Base-by-base conservation (phyloP, 35 echinoderm and acorn worm species). In the Hemicentrotus pulcherrimus region DNA sequence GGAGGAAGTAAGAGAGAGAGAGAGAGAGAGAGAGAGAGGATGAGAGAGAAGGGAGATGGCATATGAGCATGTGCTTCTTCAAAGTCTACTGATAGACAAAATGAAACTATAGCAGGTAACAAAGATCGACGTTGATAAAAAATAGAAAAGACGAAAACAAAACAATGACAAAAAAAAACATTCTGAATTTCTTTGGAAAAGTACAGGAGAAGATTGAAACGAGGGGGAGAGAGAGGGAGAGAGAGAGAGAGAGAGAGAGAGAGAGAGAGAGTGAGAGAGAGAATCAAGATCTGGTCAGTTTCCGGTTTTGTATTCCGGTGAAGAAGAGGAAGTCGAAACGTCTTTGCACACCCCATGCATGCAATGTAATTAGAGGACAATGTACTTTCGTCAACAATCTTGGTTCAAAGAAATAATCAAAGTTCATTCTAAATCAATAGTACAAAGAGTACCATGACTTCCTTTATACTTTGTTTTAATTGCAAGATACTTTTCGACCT, bases 271-370 rank as follows among this genome's bases (percentile, higher is more conserved):
- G 31, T 15, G 46, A 28, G 32, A 8, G 28, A n/a, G 65, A 28
- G 22, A n/a, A 8, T 78, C 28, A 78, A 78, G 65, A 78, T 78
- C 88, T 45, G 32, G 88, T 47, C 46, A 47, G 88, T 90, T 90
- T 90, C 88, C 88, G 88, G 88, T 90, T 90, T 33, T 90, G 9
- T 16, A 90, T 45, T 41, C 88, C 88, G 88, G 88, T 90, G 9
- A 8, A 11, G 2, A 9, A 19, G 28, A 78, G 22, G 65, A 78
- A n/a, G 28, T 90, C 12, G 31, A n/a, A 16, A 88, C n/a, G 32
- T 41, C 14, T 30, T 90, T 47, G 46, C 31, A 47, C 88, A 9
- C 32, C 32, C 28, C n/a, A 86, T 31, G n/a, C 86, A 86, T 41
- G 35, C 35, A 1, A 30, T 86, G 19, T 86, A 33, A 33, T 31